phyloP scores from a whole-genome alignment of 2,113 vertebrate genomes.

The Pluvianellus socialis region DNA sequence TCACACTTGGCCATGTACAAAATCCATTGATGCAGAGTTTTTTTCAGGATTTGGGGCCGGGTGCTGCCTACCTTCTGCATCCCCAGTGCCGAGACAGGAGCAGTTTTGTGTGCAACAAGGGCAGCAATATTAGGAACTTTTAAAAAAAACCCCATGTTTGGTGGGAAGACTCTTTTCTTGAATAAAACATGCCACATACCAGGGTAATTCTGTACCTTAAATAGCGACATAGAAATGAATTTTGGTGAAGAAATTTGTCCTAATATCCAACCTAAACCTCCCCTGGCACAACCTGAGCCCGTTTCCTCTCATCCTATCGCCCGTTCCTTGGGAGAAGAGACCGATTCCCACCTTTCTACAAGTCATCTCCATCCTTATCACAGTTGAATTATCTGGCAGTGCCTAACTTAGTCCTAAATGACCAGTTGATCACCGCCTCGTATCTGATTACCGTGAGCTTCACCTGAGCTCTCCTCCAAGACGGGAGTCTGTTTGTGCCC shows the following conservation, averaged over 20 bases:
- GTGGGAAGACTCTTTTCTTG: neutral
- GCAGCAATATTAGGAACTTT: neutral
- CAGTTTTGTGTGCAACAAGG: neutral
- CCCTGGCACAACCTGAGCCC: too few species aligned
- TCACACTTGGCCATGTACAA: neutral
- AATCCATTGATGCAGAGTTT: neutral
- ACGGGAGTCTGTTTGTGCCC: neutral
- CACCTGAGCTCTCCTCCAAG: neutral
- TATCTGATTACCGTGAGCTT: rapidly evolving
- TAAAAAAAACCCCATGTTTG: neutral
- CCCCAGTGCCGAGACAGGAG: neutral
- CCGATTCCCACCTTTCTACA: too few species aligned
- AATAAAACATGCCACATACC: neutral
- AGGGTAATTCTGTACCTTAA: neutral
- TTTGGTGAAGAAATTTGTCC: too few species aligned
- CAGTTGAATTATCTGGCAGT: too few species aligned
- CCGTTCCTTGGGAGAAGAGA: too few species aligned
- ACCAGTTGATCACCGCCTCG: neutral
- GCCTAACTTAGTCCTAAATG: rapidly evolving
- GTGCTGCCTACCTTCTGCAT: neutral
- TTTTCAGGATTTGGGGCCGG: neutral
- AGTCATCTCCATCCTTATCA: neutral
- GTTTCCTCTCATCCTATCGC: too few species aligned
- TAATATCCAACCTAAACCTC: too few species aligned
- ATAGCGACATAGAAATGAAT: neutral